Base-by-base conservation (phyloP, 1,140 invertebrate genomes). In the Dendrolimus kikuchii region DNA sequence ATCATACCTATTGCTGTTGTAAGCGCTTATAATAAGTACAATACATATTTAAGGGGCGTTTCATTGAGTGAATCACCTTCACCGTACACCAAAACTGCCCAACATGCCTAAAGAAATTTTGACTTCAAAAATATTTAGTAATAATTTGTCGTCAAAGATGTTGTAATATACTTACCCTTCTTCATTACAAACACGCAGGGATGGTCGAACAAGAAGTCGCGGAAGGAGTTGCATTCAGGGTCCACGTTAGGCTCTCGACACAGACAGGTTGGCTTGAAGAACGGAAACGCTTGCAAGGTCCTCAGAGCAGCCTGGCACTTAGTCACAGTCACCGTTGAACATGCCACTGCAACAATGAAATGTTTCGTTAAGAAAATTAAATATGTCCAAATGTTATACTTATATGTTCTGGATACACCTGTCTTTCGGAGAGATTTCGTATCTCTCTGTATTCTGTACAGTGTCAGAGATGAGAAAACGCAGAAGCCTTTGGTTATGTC, bases 121-220 rank as follows among this genome's bases (percentile, higher is more conserved):
- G 36, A 36, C 9, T 36, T 37, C 4, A 38, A 8, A 39, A 38
- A 49, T 4, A 49, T 49, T 37, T 37, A 45, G n/a, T 5, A 9
- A 45, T 3, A 9, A 1, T 4, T 44, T 44, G 7, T 9, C 8
- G 5, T 9, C 5, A 9, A 10, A 5, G 5, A 44, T 44, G 43
- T 5, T 46, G 9, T 62, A 38, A 64, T 40, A 8, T 49, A 72
- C 89, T 88, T 87, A 96, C 95, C 95, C 91, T 95, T 96, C 78
- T 95, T 95, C 62, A 92, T 90, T 48, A 95, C 95, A 81, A 94
- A 94, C 64, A 95, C 92, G 88, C 95, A 96, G 10, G 95, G 95
- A 89, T 97, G 95, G 87, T 97, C 95, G 79, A 96, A 96, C 49
- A 97, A 90, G 77, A 96, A 96, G 87, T 96, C 95, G 71, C 94